A percentile compares a stretch with the other conserved stretches of the same genome.
These are phyloP conservation scores for Seriola rivoliana DNA, from an alignment of 2,113 vertebrate species.

Conservation along the genomic window DNA sequence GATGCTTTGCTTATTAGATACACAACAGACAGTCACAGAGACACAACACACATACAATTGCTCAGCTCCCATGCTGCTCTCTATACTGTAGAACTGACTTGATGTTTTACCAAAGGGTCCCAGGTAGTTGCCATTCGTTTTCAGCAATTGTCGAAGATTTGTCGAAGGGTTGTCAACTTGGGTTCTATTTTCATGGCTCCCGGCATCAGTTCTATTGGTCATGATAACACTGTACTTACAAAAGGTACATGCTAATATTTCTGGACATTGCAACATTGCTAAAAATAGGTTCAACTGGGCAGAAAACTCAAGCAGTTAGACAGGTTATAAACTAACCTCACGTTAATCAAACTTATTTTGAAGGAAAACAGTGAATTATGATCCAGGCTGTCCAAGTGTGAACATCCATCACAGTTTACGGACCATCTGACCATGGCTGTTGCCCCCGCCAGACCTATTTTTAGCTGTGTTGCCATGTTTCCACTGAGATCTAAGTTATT, in stretches of 20 bases:
- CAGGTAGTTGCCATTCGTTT: background rate
- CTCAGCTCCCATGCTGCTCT: background rate
- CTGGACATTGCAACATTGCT: background rate
- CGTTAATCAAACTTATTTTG: background rate
- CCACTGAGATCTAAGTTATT: background rate
- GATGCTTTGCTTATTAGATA: slow-evolving; percentile 23
- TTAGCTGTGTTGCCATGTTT: background rate
- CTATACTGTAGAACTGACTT: background rate
- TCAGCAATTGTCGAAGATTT: background rate
- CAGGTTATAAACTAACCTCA: background rate
- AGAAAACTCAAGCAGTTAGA: background rate
- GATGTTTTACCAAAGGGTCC: background rate
- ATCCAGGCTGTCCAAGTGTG: background rate
- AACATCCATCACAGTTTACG: background rate
- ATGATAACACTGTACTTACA: background rate
- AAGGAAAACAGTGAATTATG: background rate
- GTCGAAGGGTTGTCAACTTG: background rate
- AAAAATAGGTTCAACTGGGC: background rate
- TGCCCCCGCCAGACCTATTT: background rate
- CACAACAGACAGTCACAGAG: slow-evolving; percentile 3
- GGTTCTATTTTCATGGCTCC: background rate
- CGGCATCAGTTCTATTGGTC: background rate
- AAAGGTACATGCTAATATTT: background rate
- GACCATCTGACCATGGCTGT: background rate
- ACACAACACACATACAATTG: background rate